Percentiles rank a stretch among this genome's conserved stretches.
Conservation (phyloP, 23 tunicate genomes). For the Clavelina lepadiformis region DNA sequence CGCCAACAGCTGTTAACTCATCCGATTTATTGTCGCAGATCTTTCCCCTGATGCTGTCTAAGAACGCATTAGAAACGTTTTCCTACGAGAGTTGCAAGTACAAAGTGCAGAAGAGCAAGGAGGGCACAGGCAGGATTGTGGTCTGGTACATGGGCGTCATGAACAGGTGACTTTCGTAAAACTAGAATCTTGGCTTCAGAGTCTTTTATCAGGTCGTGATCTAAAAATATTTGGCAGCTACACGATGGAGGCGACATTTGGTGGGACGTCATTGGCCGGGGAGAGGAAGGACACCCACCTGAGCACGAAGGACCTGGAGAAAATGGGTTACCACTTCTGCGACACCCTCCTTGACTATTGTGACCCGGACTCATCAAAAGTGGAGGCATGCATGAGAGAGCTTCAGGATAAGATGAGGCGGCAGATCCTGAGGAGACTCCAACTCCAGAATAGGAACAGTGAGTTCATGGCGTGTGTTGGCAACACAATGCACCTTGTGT, state of each 20-base stretch:
- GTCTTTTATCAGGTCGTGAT: neutral
- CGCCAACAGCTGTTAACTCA: neutral
- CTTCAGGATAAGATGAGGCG: slow-evolving; percentile 59
- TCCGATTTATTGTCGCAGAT: slow-evolving; percentile 31
- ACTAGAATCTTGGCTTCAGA: neutral
- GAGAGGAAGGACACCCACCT: slow-evolving; percentile 73
- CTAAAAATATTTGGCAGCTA: slow-evolving; percentile 25
- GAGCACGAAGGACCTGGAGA: slow-evolving; percentile 69
- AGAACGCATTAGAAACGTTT: slow-evolving; percentile 68
- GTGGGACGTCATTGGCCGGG: slow-evolving; percentile 79
- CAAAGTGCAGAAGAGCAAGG: slow-evolving; percentile 93
- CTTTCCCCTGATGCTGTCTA: slow-evolving; percentile 89
- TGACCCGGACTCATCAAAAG: slow-evolving; percentile 87
- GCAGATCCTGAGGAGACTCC: slow-evolving; percentile 59
- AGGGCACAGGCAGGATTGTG: slow-evolving; percentile 95
- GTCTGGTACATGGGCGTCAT: slow-evolving; percentile 86
- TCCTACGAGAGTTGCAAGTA: slow-evolving; percentile 89
- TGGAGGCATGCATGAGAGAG: slow-evolving; percentile 62
- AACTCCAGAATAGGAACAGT: slow-evolving; percentile 34
- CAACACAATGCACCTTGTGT: too few species aligned
- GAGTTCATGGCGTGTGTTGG: neutral
- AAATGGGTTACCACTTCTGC: slow-evolving; percentile 82
- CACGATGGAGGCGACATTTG: slow-evolving; percentile 97
- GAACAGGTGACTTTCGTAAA: slow-evolving; percentile 84
- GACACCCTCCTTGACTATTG: slow-evolving; percentile 90